These are phyloP conservation scores for Microtus agrestis DNA, from an alignment of 2,797 vertebrate species.

Conservation along the genomic window DNA sequence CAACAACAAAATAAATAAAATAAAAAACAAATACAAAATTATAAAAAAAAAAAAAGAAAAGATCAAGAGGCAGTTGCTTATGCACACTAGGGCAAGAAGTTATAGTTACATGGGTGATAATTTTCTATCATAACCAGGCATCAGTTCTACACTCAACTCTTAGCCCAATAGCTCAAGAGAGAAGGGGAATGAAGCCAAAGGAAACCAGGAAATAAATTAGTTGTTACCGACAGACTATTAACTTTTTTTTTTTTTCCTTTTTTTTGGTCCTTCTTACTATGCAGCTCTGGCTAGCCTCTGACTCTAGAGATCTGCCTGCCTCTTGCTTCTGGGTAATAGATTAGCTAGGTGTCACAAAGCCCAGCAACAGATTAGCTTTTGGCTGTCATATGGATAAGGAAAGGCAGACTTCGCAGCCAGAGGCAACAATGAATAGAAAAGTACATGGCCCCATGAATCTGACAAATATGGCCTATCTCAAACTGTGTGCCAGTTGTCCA, in stretches of 20 bases:
- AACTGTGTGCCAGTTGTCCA: too few species aligned
- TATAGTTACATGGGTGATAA: accelerated
- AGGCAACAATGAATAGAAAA: not conserved
- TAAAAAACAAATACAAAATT: too few species aligned
- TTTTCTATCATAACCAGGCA: not conserved
- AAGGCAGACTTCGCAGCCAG: not conserved
- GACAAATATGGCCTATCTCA: not conserved
- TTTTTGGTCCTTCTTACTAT: not conserved
- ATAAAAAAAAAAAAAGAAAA: too few species aligned
- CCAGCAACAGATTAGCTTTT: not conserved
- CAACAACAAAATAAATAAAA: too few species aligned
- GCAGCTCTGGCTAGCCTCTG: not conserved
- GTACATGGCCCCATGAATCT: not conserved
- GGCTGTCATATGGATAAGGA: too few species aligned
- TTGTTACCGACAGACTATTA: not conserved
- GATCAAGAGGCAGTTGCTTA: not conserved
- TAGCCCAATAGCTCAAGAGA: not conserved
- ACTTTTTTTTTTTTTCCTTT: not conserved
- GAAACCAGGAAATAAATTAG: not conserved
- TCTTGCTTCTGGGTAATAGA: not conserved
- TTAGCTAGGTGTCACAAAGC: not conserved
- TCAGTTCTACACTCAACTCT: too few species aligned
- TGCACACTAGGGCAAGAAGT: not conserved
- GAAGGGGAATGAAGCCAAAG: not conserved
- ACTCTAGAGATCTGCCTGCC: not conserved